Base-by-base conservation (phyloP, 2,797 vertebrate genomes). In the Spinus pinus region DNA sequence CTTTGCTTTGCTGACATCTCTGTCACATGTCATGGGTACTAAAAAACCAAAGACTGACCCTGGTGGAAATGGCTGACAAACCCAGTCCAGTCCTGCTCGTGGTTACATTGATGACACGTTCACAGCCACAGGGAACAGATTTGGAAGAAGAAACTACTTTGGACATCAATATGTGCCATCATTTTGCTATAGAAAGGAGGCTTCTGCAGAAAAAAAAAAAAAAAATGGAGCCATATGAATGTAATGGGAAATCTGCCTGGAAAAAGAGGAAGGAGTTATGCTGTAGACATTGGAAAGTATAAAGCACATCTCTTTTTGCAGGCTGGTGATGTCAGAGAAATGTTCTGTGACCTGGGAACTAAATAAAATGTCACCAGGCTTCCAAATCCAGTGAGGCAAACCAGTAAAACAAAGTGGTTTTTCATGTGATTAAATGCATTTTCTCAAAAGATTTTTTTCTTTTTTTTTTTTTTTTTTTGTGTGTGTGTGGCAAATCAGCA, bases 351-450 rank as follows among this genome's bases (percentile, higher is more conserved):
- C 79, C 72, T 69, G 64, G 10, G 33, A 12, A 62, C 53, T 81
- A 71, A 89, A 83, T 58, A 61, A 95, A 95, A 93, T 94, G 89
- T 90, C 92, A 90, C 25, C 10, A 7, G 35, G 13, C 31, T 88
- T 88, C 31, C n/a, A 54, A 81, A 62, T 54, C 12, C 33, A 49
- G 15, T 1, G 1, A 72, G 28, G 15, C 25, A 49, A 78, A n/a
- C 9, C 46, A 12, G 17, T 53, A 62, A 31, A 42, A 27, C 9
- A 37, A 30, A 31, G 12, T 39, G 6, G 1, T 28, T 64, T 65
- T 61, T 65, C 10, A 22, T 71, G 23, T 37, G 54, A 51, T 9
- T 73, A 50, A 87, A 90, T 71, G 21, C 22, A 24, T 64, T 80
- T 83, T 74, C 41, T 70, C 53, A 30, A 39, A 58, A 64, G 24